These are phyloP conservation scores for Macaria notata DNA, from an alignment of 2,888 invertebrate genomes.

Conservation along the genomic window DNA sequence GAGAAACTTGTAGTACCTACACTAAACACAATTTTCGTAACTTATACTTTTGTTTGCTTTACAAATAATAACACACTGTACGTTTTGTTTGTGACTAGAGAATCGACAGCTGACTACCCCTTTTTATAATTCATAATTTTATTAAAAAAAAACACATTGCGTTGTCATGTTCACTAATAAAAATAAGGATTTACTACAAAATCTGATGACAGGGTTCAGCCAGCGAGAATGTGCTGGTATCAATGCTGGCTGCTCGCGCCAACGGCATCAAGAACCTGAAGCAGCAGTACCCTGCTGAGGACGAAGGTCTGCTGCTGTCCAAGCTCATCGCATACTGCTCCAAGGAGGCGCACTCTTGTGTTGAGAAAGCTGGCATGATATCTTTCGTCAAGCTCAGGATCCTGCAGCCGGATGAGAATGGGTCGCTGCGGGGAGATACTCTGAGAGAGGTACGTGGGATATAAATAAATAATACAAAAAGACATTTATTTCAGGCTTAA, in stretches of 20 bases:
- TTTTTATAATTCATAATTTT: too few species aligned
- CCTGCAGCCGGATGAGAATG: conserved; percentile 92
- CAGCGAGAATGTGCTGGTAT: conserved; percentile 96
- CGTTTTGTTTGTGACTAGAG: too few species aligned
- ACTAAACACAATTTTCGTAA: too few species aligned
- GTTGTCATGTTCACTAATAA: too few species aligned
- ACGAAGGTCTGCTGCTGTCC: conserved; percentile 94
- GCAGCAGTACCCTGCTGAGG: conserved; percentile 91
- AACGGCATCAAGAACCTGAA: conserved; percentile 93
- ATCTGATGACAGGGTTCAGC: conserved; percentile 90
- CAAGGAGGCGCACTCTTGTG: conserved; percentile 95
- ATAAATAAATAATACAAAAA: too few species aligned
- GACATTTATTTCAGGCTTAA: too few species aligned
- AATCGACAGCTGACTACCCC: too few species aligned
- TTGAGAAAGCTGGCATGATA: conserved; percentile 97
- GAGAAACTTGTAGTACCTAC: too few species aligned
- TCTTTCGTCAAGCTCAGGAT: conserved; percentile 95
- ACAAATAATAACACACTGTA: too few species aligned
- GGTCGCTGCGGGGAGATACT: conserved; percentile 90
- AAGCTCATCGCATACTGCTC: conserved; percentile 97
- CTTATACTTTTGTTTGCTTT: too few species aligned
- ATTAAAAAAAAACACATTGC: too few species aligned
- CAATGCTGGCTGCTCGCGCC: conserved; percentile 95
- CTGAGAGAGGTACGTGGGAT: conserved; percentile 85
- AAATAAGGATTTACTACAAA: too few species aligned